These are phyloP conservation scores for Lacanobia oleracea DNA, from an alignment of 2,888 invertebrate species.

Conservation along the genomic window DNA sequence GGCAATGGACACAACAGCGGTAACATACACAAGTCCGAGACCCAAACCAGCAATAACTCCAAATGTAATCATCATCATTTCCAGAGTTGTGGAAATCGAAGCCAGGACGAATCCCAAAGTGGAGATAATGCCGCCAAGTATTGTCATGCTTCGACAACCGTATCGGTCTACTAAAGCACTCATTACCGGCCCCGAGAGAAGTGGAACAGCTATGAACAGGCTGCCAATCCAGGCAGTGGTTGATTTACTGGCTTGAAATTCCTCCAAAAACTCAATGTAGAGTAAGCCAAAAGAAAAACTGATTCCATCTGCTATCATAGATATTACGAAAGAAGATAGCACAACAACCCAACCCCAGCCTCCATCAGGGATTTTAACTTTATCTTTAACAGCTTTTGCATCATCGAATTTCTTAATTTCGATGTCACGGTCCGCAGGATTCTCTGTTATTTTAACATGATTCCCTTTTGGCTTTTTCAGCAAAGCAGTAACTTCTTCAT, in stretches of 20 bases:
- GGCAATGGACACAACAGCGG: constrained; percentile 97
- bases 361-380: constrained; percentile 93
- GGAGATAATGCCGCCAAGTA: constrained; percentile 93
- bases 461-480: constrained; percentile 61
- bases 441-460: constrained; percentile 71
- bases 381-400: constrained; percentile 68
- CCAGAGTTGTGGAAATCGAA: constrained; percentile 93
- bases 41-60: constrained; percentile 96
- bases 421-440: constrained; percentile 66
- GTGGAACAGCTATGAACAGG: constrained; percentile 96
- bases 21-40: constrained; percentile 96
- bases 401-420: constrained; percentile 65
- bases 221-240: constrained; percentile 98
- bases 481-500: constrained; percentile 48
- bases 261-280: constrained; percentile 95
- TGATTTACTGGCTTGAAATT: constrained; percentile 95
- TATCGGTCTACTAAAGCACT: constrained; percentile 96
- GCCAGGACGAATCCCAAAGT: constrained; percentile 94
- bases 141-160: constrained; percentile 95
- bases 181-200: constrained; percentile 95
- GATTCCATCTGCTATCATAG: constrained; percentile 97
- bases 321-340: constrained; percentile 95
- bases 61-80: constrained; percentile 95
- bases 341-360: constrained; percentile 98
- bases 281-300: constrained; percentile 98